Evolutionary conservation across 1,140 invertebrate species (phyloP), one percentile per base, ranked within the genome.

Genomic region (Drosophila nigrodunni): DNA sequence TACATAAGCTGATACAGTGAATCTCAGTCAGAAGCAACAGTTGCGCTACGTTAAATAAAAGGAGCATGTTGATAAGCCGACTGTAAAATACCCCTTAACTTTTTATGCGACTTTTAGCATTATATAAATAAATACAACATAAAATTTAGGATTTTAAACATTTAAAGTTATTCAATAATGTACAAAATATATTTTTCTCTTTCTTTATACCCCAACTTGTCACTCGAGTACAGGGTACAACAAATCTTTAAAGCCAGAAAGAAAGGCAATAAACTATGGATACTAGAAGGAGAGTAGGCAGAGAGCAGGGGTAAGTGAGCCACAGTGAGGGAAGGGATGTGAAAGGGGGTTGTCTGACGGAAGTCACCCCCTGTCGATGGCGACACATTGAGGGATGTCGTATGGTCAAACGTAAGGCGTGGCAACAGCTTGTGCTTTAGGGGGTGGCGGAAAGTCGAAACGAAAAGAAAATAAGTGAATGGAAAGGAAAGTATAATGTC

Each of bases 11-110:
- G 13, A 62, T 0, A 65, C 37, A 50, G 65, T 30, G 6, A 46
- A 65, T 39, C 25, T 43, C 46, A 50, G 25, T 60, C 58, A 73
- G 78, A 80, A 87, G 83, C 83, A 87, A 87, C 82, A 80, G 82
- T 87, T 87, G 83, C 80, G 74, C 44, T 61, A 66, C 47, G 49
- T 55, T 43, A 10, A 69, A 35, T 15, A 47, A 62, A 55, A 37
- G 21, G 10, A 1, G 15, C 39, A 11, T 10, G 39, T 8, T 10
- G 9, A 10, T 41, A 30, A 30, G 6, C 25, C 39, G 39, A 41
- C 39, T 41, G 0, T 11, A 3, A 11, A 10, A 41, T 41, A 11
- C 44, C n/a, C 44, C 2, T 6, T 13, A 13, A 0, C 0, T 30
- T 30, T 30, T 30, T 6, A 30, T 30, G 2, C 25, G 25, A 30